Percentiles rank a stretch among this genome's conserved stretches.
These are phyloP conservation scores for Promerops cafer DNA, from an alignment of 2,113 vertebrate genomes.

Conservation along the genomic window DNA sequence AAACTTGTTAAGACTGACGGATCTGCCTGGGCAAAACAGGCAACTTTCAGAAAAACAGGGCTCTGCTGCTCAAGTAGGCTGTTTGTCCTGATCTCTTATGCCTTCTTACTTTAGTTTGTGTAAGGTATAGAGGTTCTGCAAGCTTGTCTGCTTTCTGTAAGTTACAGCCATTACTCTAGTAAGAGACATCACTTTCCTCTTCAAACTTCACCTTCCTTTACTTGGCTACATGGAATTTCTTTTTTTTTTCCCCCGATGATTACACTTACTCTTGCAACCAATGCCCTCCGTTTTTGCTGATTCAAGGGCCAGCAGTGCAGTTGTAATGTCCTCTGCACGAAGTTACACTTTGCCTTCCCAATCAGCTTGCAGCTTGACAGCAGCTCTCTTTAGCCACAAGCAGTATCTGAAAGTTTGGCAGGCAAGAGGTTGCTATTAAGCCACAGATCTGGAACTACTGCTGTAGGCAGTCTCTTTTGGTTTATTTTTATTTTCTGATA, in stretches of 20 bases:
- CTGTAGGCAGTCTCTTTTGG: not conserved
- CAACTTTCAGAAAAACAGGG: not conserved
- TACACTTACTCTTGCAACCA: not conserved
- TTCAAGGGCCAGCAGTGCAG: not conserved
- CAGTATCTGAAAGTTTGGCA: not conserved
- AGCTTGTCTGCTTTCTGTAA: not conserved
- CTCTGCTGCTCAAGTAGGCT: not conserved
- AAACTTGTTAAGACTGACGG: not conserved
- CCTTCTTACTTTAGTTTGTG: not conserved
- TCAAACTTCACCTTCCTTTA: not conserved
- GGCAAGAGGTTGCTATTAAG: constrained; percentile 3
- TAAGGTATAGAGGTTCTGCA: not conserved
- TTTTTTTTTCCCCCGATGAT: not conserved
- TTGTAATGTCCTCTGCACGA: not conserved
- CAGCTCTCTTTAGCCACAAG: not conserved
- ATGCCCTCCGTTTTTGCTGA: not conserved
- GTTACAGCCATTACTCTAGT: not conserved
- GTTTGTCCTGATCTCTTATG: not conserved
- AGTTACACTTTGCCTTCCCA: not conserved
- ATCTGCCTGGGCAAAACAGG: not conserved
- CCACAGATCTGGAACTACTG: not conserved
- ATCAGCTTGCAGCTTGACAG: not conserved
- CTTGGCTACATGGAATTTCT: not conserved
- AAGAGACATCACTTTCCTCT: not conserved
- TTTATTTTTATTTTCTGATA: constrained; percentile 8